A percentile compares a stretch with the other conserved stretches of the same genome.
Conservation (phyloP, 1,140 invertebrate genomes). For the Hylyphantes graminicola region DNA sequence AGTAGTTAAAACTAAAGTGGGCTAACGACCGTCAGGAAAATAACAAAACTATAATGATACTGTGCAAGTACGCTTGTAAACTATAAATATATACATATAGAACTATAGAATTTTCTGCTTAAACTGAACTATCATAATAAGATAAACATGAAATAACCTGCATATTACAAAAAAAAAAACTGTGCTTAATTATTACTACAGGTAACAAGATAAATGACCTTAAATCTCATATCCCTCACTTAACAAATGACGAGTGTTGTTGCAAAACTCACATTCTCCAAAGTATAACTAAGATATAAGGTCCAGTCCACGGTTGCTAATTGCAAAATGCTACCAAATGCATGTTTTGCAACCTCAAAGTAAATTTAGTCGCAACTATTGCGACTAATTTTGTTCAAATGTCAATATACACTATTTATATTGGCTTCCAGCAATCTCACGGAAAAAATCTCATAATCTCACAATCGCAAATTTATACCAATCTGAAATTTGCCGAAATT, state of each 20-base stretch:
- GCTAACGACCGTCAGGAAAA: neutral
- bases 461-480: no score
- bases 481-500: no score
- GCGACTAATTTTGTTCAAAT: no score
- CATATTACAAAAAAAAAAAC: conserved; percentile 39
- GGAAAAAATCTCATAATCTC: no score
- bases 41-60: conserved; percentile 28
- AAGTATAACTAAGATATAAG: no score
- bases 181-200: conserved; percentile 27
- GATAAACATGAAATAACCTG: conserved; percentile 38
- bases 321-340: no score
- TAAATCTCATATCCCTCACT: neutral
- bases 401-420: no score
- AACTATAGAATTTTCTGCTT: conserved; percentile 37
- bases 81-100: conserved; percentile 39
- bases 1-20: neutral
- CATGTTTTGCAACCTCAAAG: no score
- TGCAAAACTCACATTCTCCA: neutral
- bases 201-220: conserved; percentile 3
- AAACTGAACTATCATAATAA: conserved; percentile 21
- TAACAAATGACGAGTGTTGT: neutral
- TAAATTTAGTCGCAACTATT: no score
- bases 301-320: no score
- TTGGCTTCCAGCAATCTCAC: no score
- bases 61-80: conserved; percentile 29